These are phyloP conservation scores for Papilio machaon DNA, from an alignment of 1,140 invertebrate genomes.

Conservation along the genomic window DNA sequence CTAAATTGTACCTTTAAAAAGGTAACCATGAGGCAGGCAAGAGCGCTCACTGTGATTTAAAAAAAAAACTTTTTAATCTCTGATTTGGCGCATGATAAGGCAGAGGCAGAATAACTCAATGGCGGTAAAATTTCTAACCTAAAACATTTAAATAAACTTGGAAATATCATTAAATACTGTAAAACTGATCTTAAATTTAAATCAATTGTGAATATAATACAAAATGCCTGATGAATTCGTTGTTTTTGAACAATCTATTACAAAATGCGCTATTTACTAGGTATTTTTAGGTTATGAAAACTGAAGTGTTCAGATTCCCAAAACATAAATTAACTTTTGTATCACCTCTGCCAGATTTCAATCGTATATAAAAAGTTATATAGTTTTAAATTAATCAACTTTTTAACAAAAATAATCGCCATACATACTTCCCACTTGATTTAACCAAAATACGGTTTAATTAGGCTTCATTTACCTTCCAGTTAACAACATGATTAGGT, in stretches of 20 bases:
- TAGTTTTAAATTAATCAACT: constrained; percentile 44
- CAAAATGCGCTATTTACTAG: constrained; percentile 50
- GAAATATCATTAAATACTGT: constrained; percentile 65
- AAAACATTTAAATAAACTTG: constrained; percentile 59
- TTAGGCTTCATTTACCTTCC: not conserved
- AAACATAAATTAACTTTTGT: constrained; percentile 24
- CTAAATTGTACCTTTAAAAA: constrained; percentile 57
- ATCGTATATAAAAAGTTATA: constrained; percentile 41
- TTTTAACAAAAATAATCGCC: constrained; percentile 57
- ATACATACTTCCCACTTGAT: constrained; percentile 47
- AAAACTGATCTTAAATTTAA: constrained; percentile 62
- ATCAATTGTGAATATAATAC: constrained; percentile 66
- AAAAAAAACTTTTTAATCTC: constrained; percentile 51
- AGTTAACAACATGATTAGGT: not conserved
- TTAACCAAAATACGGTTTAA: constrained; percentile 5
- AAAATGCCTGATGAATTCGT: constrained; percentile 63
- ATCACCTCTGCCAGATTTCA: constrained; percentile 57
- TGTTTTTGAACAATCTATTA: constrained; percentile 64
- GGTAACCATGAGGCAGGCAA: constrained; percentile 69
- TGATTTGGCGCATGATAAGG: constrained; percentile 48
- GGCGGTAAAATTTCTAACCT: constrained; percentile 56
- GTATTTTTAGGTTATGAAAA: constrained; percentile 33
- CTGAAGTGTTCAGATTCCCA: constrained; percentile 29
- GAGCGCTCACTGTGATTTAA: constrained; percentile 57
- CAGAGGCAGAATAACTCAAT: constrained; percentile 64